A percentile compares a stretch with the other conserved stretches of the same genome.
Conservation (phyloP, 2,113 vertebrate species). For the Mormyrus iriodes region DNA sequence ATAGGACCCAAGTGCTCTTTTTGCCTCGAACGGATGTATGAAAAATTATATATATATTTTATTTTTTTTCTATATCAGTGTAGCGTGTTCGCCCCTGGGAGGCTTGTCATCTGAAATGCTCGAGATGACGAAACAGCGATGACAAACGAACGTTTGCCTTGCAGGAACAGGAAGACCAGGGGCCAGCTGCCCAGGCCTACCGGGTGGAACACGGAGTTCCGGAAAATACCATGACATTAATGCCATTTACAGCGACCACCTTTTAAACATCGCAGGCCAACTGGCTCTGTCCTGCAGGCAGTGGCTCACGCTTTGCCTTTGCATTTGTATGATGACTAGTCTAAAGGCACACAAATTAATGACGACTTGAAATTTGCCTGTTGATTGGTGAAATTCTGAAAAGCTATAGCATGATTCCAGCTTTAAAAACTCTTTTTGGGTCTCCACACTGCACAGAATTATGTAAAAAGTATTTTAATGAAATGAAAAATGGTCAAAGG, state of each 20-base stretch:
- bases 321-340: not conserved
- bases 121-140: not conserved
- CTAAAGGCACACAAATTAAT: not conserved
- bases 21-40: not conserved
- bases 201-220: not conserved
- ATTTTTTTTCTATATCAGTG: not conserved
- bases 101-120: not conserved
- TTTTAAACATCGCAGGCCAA: not conserved
- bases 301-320: not conserved
- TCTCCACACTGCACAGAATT: not conserved
- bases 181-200: not conserved
- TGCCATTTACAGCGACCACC: not conserved
- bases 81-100: not conserved
- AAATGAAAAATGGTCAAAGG: not conserved
- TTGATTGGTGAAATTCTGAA: not conserved
- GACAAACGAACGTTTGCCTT: not conserved
- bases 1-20: not conserved
- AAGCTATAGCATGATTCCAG: not conserved
- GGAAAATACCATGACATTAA: not conserved
- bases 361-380: not conserved
- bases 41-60: not conserved
- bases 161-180: not conserved
- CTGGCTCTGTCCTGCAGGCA: not conserved
- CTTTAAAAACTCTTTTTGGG: not conserved
- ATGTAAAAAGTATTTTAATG: not conserved